These are phyloP conservation scores for Toxotes jaculatrix DNA, from an alignment of 2,113 vertebrate genomes.

Conservation along the genomic window DNA sequence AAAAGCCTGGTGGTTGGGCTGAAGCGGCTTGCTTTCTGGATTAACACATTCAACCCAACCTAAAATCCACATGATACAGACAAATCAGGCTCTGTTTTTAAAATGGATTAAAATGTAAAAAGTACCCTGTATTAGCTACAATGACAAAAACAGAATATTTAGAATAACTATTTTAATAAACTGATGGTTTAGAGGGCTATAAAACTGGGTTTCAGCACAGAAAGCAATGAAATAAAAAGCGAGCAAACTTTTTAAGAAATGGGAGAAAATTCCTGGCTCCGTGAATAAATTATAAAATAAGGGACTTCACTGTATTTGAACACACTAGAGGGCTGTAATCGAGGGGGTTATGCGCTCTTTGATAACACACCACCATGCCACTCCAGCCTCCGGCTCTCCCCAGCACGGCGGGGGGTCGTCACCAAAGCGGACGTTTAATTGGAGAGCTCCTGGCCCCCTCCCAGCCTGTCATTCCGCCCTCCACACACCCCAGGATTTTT, in stretches of 20 bases:
- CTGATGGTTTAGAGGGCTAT: neutral
- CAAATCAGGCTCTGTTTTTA: neutral
- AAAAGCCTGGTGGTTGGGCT: constrained; percentile 89
- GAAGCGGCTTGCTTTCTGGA: constrained; percentile 90
- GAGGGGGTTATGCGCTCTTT: constrained; percentile 25
- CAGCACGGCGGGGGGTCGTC: constrained; percentile 72
- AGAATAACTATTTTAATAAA: neutral
- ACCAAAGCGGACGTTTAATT: constrained; percentile 80
- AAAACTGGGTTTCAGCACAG: neutral
- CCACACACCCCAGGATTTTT: constrained; percentile 74
- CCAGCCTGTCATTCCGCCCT: constrained; percentile 75
- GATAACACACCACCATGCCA: constrained; percentile 45
- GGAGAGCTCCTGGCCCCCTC: constrained; percentile 68
- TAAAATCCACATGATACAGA: constrained; percentile 52
- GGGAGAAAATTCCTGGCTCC: accelerated
- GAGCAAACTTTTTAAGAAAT: neutral
- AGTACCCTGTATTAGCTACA: neutral
- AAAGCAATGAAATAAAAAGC: neutral
- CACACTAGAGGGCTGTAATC: constrained; percentile 7
- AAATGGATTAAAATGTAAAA: neutral
- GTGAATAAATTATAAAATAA: neutral
- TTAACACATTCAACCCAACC: constrained; percentile 93
- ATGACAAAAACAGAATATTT: neutral
- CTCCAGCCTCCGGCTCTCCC: constrained; percentile 47
- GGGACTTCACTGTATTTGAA: neutral